Percentiles rank a stretch among this genome's conserved stretches.
phyloP scores from a whole-genome alignment of 1,140 invertebrate species.

The Steinernema khuongi region DNA sequence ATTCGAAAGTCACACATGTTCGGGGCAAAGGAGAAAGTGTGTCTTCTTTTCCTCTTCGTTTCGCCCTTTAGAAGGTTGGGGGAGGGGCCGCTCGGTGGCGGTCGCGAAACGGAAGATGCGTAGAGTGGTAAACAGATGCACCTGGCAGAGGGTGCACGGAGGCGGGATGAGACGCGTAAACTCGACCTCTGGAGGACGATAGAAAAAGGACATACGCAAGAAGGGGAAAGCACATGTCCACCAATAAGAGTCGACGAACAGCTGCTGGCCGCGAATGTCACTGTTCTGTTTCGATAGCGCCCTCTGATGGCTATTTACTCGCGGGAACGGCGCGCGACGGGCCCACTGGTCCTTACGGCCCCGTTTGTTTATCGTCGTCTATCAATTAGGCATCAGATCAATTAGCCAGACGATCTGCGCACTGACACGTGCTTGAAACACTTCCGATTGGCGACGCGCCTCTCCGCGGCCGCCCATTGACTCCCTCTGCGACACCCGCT shows the following conservation, averaged over 20 bases:
- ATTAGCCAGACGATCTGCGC: conserved; percentile 7
- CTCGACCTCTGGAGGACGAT: background rate
- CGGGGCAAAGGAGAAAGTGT: background rate
- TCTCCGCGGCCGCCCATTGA: background rate
- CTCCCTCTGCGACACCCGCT: background rate
- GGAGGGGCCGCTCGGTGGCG: background rate
- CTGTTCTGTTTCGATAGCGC: background rate
- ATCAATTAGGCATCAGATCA: conserved; percentile 4
- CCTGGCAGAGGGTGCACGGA: background rate
- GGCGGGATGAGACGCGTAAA: background rate
- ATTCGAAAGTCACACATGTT: background rate
- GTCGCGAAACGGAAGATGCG: background rate
- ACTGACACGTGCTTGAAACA: conserved; percentile 9
- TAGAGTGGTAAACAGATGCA: background rate
- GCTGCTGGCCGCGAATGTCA: conserved; percentile 10
- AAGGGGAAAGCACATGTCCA: conserved; percentile 12
- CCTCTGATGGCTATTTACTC: background rate
- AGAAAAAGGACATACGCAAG: conserved; percentile 10
- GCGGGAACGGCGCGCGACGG: background rate
- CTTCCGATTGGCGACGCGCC: background rate
- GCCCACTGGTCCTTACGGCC: background rate
- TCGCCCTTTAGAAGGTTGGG: conserved; percentile 8
- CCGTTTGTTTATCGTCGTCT: conserved; percentile 6
- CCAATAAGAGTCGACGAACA: conserved; percentile 11
- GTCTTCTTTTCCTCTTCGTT: too few relatives aligned